Conservation (phyloP, 2,797 vertebrate genomes). For the Microctenopoma stevenorrisi region DNA sequence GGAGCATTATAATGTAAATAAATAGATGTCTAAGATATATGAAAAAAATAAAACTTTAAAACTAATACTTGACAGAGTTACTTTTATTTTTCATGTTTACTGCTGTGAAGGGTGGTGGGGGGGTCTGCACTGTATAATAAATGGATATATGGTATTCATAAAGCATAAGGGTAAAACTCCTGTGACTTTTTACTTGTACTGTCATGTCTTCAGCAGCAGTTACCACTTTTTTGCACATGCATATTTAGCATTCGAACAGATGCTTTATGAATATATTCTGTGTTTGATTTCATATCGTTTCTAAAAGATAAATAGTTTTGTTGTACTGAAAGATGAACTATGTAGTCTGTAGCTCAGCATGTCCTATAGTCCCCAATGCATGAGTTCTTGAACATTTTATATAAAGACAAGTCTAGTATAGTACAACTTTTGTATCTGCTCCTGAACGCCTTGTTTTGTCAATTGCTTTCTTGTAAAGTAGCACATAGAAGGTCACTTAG, state of each 20-base stretch:
- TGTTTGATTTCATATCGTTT: constrained; percentile 79
- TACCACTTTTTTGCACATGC: constrained; percentile 76
- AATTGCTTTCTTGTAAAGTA: constrained; percentile 83
- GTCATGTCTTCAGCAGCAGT: constrained; percentile 67
- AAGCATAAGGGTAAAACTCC: constrained; percentile 71
- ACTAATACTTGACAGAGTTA: constrained; percentile 78
- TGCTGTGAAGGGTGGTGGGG: constrained; percentile 65
- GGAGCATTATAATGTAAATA: constrained; percentile 75
- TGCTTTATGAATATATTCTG: constrained; percentile 86
- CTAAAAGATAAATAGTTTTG: constrained; percentile 84
- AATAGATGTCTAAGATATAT: constrained; percentile 70
- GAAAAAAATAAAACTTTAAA: constrained; percentile 64
- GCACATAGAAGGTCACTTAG: constrained; percentile 74
- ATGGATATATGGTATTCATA: constrained; percentile 80
- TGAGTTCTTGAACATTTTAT: constrained; percentile 78
- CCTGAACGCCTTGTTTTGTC: constrained; percentile 83
- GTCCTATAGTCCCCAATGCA: constrained; percentile 82
- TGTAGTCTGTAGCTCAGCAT: constrained; percentile 84
- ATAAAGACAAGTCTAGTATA: constrained; percentile 69
- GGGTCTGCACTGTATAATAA: constrained; percentile 73
- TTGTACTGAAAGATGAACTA: constrained; percentile 81
- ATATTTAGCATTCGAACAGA: constrained; percentile 77
- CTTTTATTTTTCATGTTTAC: constrained; percentile 81
- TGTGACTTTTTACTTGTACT: constrained; percentile 71
- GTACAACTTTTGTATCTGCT: constrained; percentile 83